Evolutionary conservation across 2,888 invertebrate genomes (phyloP).

Genomic region (Enoplolaimus lenunculus): DNA sequence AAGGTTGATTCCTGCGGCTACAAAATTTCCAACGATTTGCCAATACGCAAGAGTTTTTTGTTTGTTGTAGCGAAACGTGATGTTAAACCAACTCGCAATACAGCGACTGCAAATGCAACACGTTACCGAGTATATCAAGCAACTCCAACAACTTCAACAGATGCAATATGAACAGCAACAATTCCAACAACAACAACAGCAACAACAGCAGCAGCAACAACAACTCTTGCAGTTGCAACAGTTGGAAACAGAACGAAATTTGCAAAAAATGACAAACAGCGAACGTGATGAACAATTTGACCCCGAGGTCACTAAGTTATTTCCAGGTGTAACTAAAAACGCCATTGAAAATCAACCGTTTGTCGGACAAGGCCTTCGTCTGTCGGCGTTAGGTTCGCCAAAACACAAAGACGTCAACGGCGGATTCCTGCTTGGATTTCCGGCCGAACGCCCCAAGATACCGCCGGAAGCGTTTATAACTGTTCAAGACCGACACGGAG

Average conservation of each 20-base stretch:
- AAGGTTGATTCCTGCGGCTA: too few species aligned
- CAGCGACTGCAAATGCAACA: too few species aligned
- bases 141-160: too few species aligned
- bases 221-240: not conserved
- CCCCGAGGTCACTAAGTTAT: not conserved
- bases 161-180: too few species aligned
- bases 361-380: conserved; percentile 10
- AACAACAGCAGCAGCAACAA: not conserved
- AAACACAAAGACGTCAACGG: not conserved
- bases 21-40: too few species aligned
- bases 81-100: too few species aligned
- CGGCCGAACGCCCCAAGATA: not conserved
- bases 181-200: not conserved
- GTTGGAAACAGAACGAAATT: not conserved
- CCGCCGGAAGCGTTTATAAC: conserved; percentile 11
- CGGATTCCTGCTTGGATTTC: conserved; percentile 2
- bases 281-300: not conserved
- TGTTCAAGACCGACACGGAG: not conserved
- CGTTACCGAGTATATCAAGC: too few species aligned
- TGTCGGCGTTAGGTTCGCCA: not conserved
- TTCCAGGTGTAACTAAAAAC: not conserved
- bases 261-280: not conserved
- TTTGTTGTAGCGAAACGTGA: too few species aligned
- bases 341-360: not conserved
- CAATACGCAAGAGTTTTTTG: too few species aligned